Percentiles rank a stretch among this genome's conserved stretches.
Conservation (phyloP, 2,113 vertebrate species). For the Megaleporinus macrocephalus region DNA sequence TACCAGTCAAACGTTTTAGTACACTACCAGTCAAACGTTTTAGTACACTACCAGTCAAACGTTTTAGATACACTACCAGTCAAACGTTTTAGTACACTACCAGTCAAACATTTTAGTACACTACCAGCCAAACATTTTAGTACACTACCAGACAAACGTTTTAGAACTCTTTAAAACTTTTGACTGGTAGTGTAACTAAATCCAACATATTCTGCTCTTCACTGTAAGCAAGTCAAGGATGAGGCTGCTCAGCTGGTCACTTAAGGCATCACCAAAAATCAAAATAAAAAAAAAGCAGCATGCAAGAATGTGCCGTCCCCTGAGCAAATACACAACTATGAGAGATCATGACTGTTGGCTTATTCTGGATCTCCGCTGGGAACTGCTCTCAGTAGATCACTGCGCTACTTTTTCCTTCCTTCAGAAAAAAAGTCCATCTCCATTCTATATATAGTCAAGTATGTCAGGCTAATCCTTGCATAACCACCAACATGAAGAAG, state of each 20-base stretch:
- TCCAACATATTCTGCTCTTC: not conserved
- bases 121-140: no score
- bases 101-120: no score
- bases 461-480: slow-evolving; percentile 57
- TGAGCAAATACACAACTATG: slow-evolving; percentile 38
- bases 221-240: not conserved
- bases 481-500: slow-evolving; percentile 23
- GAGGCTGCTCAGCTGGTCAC: not conserved
- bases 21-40: no score
- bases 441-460: slow-evolving; percentile 64
- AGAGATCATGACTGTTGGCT: slow-evolving; percentile 34
- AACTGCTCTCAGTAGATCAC: slow-evolving; percentile 16
- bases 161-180: no score
- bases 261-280: not conserved
- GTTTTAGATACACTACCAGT: no score
- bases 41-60: no score
- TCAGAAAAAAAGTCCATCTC: not conserved
- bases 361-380: slow-evolving; percentile 34
- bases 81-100: no score
- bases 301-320: slow-evolving; percentile 15
- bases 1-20: no score
- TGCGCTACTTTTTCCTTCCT: not conserved
- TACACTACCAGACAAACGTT: no score
- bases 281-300: not conserved
- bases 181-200: no score